phyloP scores from a whole-genome alignment of 2,888 invertebrate species.

The Apoderus coryli region DNA sequence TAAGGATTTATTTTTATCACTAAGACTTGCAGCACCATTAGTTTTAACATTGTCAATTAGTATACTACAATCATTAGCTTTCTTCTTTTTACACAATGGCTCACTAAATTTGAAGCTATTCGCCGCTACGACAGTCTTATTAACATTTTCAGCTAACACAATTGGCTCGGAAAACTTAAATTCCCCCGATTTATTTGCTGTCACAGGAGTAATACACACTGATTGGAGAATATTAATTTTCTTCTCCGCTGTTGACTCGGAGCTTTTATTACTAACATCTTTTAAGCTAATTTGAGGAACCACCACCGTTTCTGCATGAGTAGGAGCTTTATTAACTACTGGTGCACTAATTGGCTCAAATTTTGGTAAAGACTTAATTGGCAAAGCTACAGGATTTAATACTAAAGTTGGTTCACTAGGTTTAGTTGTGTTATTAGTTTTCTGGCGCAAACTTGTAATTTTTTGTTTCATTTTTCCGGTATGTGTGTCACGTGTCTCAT shows the following conservation, averaged over 20 bases:
- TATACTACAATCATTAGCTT: too few species aligned
- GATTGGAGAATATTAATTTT: not conserved
- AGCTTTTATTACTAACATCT: too few species aligned
- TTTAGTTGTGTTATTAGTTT: constrained; percentile 20
- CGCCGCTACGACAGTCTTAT: constrained; percentile 32
- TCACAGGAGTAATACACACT: too few species aligned
- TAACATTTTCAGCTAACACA: constrained; percentile 30
- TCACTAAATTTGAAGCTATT: constrained; percentile 44
- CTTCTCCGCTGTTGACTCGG: constrained; percentile 1
- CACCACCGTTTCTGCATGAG: constrained; percentile 4
- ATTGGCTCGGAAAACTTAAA: constrained; percentile 38
- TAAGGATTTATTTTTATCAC: constrained; percentile 19
- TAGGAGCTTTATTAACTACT: constrained; percentile 1
- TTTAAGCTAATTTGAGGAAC: constrained; percentile 7
- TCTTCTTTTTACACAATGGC: constrained; percentile 32
- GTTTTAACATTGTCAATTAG: too few species aligned
- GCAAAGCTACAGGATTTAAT: constrained; percentile 39
- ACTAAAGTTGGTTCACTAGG: constrained; percentile 31
- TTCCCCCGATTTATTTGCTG: constrained; percentile 13
- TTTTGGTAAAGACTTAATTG: constrained; percentile 41
- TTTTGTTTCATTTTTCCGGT: constrained; percentile 34
- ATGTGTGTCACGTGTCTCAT: constrained; percentile 26
- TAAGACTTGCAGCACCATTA: too few species aligned
- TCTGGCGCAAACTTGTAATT: constrained; percentile 23
- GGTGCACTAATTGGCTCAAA: constrained; percentile 33